Conservation (phyloP, 1,140 invertebrate species). For the Proctacanthus coquilletti region DNA sequence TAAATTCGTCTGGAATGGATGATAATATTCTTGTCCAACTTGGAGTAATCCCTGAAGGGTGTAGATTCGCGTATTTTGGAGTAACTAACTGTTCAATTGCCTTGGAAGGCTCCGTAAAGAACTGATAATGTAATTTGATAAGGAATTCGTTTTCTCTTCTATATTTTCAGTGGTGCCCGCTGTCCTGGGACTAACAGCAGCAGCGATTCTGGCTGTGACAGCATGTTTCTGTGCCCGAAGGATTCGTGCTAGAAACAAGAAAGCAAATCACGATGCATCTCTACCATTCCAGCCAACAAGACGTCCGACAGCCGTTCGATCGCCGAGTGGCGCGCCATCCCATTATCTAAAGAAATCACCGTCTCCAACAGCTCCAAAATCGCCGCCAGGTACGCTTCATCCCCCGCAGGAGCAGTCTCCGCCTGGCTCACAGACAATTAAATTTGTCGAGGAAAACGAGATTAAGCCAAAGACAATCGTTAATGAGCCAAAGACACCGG, state of each 20-base stretch:
- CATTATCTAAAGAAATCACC: conserved; percentile 81
- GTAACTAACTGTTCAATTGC: too few relatives aligned
- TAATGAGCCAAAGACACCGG: conserved; percentile 30
- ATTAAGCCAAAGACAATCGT: conserved; percentile 10
- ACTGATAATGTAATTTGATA: too few relatives aligned
- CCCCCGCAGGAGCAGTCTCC: conserved; percentile 24
- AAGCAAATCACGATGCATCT: conserved; percentile 24
- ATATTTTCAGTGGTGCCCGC: conserved; percentile 23
- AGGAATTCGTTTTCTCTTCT: conserved; percentile 1
- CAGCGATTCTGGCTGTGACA: conserved; percentile 21
- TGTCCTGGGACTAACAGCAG: conserved; percentile 22
- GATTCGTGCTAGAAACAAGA: conserved; percentile 24
- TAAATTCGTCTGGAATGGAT: too few relatives aligned
- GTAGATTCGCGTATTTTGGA: too few relatives aligned
- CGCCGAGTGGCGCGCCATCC: conserved; percentile 41
- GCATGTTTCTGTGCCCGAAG: conserved; percentile 26
- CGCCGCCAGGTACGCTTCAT: conserved; percentile 31
- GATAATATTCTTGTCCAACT: too few relatives aligned
- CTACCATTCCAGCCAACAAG: conserved; percentile 40
- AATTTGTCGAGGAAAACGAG: conserved; percentile 26
- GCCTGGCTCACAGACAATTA: conserved; percentile 16
- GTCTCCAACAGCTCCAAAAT: conserved; percentile 55
- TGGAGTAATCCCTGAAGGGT: too few relatives aligned
- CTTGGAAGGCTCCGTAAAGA: too few relatives aligned
- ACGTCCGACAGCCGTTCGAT: conserved; percentile 40